phyloP scores from a whole-genome alignment of 2,797 vertebrate species.

The Bradypodion ventrale region DNA sequence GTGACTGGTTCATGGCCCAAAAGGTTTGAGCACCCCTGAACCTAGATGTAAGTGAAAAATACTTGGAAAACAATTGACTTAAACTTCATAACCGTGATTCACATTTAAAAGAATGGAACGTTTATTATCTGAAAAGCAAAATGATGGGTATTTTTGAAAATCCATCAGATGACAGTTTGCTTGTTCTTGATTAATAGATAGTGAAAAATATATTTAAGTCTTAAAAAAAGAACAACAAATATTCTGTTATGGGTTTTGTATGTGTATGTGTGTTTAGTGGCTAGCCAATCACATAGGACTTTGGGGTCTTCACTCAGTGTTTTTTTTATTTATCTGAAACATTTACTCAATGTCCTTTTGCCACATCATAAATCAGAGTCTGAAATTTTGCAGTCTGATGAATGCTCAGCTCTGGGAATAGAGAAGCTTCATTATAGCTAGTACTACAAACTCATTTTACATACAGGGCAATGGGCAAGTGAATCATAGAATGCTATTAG shows the following conservation, averaged over 20 bases:
- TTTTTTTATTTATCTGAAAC: neutral
- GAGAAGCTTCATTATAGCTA: slow-evolving; percentile 25
- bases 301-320: neutral
- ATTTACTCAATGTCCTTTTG: neutral
- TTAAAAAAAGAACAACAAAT: neutral
- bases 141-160: neutral
- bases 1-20: no score
- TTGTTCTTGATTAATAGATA: neutral
- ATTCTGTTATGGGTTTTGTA: no score
- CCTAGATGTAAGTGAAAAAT: neutral
- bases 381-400: slow-evolving; percentile 11
- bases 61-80: neutral
- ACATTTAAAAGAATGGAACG: neutral
- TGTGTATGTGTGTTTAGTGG: neutral
- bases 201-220: neutral
- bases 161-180: neutral
- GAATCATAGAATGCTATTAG: slow-evolving; percentile 40
- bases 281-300: neutral
- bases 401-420: slow-evolving; percentile 13
- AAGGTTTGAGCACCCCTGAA: no score
- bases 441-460: slow-evolving; percentile 30
- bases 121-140: neutral
- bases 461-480: slow-evolving; percentile 38
- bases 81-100: neutral
- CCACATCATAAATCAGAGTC: neutral